A percentile compares a stretch with the other conserved stretches of the same genome.
Evolutionary conservation across 2,113 vertebrate genomes (phyloP).

Genomic region (Tupaia tana): DNA sequence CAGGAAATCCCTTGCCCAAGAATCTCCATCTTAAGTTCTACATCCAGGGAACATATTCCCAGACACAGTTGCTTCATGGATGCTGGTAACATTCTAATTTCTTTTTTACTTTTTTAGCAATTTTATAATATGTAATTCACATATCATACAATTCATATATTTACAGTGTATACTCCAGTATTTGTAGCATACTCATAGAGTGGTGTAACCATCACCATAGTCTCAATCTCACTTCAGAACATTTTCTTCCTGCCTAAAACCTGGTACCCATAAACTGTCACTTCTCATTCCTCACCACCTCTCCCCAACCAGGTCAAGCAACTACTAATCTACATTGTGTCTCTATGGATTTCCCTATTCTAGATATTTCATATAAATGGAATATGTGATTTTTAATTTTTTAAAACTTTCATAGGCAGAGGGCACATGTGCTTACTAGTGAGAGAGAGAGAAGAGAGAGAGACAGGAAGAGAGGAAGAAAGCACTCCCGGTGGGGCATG

Average conservation of each 20-base stretch:
- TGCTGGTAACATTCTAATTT: not conserved
- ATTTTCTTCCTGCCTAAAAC: not conserved
- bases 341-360: not conserved
- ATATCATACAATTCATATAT: not conserved
- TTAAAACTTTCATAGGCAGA: no score
- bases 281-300: not conserved
- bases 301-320: not conserved
- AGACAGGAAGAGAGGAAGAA: no score
- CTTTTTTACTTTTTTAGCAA: not conserved
- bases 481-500: no score
- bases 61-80: not conserved
- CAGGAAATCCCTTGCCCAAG: not conserved
- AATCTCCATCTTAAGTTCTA: not conserved
- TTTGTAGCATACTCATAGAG: not conserved
- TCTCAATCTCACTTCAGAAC: not conserved
- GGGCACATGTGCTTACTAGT: no score
- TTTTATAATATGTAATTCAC: conserved; percentile 19
- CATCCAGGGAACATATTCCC: not conserved
- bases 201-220: not conserved
- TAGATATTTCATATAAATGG: not conserved
- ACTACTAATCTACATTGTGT: not conserved
- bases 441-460: no score
- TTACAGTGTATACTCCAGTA: not conserved
- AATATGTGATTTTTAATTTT: not conserved
- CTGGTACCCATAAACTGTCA: not conserved